These are phyloP conservation scores for Epizoanthus ramosus DNA, from an alignment of 92 coral and sea anemone genomes.

Conservation along the genomic window DNA sequence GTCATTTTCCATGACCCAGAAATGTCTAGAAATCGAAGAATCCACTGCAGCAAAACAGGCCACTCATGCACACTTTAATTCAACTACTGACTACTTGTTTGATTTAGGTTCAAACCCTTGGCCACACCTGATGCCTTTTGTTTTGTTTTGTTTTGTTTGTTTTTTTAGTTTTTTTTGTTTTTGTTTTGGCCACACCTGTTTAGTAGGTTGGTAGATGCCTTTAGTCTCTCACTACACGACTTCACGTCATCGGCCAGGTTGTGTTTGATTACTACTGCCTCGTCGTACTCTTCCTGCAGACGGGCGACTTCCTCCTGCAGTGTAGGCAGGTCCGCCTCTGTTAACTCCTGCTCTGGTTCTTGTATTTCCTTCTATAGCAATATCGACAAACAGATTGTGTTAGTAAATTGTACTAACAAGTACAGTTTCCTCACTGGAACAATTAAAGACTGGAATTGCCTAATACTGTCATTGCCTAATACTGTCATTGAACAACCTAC, in stretches of 20 bases:
- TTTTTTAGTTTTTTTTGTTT: no score
- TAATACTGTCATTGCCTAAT: no score
- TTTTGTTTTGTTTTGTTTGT: no score
- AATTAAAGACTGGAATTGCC: no score
- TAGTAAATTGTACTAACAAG: no score
- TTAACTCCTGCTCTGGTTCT: constrained; percentile 77
- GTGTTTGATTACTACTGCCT: constrained; percentile 92
- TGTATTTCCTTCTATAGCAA: constrained; percentile 19
- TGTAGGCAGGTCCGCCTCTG: constrained; percentile 90
- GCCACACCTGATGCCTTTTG: constrained; percentile 87
- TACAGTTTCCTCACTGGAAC: no score
- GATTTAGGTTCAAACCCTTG: no score
- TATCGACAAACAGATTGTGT: neutral
- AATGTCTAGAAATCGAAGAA: no score
- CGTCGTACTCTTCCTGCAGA: constrained; percentile 85
- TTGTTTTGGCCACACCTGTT: constrained; percentile 64
- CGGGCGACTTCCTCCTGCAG: constrained; percentile 78
- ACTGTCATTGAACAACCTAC: no score
- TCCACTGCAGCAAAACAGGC: no score
- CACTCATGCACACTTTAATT: no score
- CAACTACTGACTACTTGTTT: no score
- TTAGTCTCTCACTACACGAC: constrained; percentile 92
- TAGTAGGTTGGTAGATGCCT: constrained; percentile 87
- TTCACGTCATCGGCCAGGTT: constrained; percentile 85
- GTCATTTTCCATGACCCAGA: neutral